phyloP scores from a whole-genome alignment of 2,888 invertebrate genomes.

The Muscina levida region DNA sequence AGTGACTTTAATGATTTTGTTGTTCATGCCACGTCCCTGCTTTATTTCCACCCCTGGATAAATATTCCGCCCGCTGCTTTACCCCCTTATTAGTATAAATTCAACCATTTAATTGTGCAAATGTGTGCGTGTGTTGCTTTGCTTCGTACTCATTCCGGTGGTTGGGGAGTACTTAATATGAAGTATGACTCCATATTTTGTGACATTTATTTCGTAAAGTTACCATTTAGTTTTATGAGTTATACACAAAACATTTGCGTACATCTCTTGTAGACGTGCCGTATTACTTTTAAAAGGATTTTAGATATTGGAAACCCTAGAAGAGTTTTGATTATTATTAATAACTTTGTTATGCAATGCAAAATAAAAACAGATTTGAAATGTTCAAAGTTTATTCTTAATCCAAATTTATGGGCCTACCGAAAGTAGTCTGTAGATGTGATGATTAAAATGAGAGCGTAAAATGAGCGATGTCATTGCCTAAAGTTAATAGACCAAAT shows the following conservation, averaged over 20 bases:
- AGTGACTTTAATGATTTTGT: too few relatives aligned
- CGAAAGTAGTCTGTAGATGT: not conserved
- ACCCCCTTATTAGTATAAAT: conserved; percentile 44
- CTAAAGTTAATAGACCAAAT: too few relatives aligned
- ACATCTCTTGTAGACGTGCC: conserved; percentile 50
- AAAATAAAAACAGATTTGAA: conserved; percentile 7
- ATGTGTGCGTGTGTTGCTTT: conserved; percentile 13
- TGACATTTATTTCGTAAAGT: conserved; percentile 61
- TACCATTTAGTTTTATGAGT: conserved; percentile 41
- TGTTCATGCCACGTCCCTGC: not conserved
- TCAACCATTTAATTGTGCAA: conserved; percentile 51
- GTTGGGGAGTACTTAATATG: conserved; percentile 62
- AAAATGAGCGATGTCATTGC: not conserved
- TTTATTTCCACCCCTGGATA: not conserved
- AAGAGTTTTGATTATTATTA: conserved; percentile 56
- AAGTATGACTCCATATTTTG: conserved; percentile 62
- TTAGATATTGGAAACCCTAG: conserved; percentile 36
- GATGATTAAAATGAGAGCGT: not conserved
- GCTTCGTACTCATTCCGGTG: not conserved
- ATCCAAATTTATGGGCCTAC: conserved; percentile 30
- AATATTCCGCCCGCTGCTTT: not conserved
- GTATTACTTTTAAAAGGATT: conserved; percentile 51
- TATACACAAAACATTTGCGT: conserved; percentile 38
- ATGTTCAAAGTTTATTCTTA: conserved; percentile 38
- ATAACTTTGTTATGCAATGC: conserved; percentile 44